phyloP scores from a whole-genome alignment of 2,888 invertebrate genomes.

The Clunio marinus region DNA sequence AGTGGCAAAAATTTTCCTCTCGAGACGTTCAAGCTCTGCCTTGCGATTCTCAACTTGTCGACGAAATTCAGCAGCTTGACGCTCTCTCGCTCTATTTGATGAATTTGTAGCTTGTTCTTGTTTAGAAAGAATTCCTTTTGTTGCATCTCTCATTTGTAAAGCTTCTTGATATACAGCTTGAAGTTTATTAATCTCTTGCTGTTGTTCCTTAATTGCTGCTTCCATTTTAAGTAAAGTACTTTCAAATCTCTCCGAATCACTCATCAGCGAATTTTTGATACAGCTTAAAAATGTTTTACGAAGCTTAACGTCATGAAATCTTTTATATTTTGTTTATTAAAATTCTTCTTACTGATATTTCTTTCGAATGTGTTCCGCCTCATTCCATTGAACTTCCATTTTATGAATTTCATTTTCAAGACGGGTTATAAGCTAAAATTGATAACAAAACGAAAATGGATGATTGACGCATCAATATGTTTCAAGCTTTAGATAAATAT shows the following conservation, averaged over 20 bases:
- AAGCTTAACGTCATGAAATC: constrained; percentile 61
- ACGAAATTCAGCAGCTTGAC: constrained; percentile 61
- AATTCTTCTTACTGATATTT: too few relatives aligned
- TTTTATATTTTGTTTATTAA: too few relatives aligned
- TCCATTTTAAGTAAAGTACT: constrained; percentile 67
- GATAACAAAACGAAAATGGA: constrained; percentile 20
- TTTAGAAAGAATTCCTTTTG: constrained; percentile 62
- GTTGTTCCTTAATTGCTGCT: constrained; percentile 63
- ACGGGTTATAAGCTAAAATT: constrained; percentile 59
- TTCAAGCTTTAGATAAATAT: constrained; percentile 31
- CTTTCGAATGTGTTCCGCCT: constrained; percentile 72
- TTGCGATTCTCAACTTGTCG: constrained; percentile 68
- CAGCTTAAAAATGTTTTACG: too few relatives aligned
- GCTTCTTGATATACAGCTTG: constrained; percentile 75
- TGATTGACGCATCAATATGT: constrained; percentile 35
- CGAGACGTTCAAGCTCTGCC: constrained; percentile 69
- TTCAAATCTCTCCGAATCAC: constrained; percentile 70
- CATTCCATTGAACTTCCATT: constrained; percentile 74
- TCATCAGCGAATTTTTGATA: constrained; percentile 64
- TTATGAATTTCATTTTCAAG: constrained; percentile 79
- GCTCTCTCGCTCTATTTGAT: constrained; percentile 62
- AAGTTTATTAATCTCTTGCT: constrained; percentile 68
- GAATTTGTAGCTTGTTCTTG: constrained; percentile 67
- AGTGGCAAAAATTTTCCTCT: constrained; percentile 69
- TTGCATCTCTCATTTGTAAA: constrained; percentile 64